Base-by-base conservation (phyloP, 2,888 invertebrate genomes). In the Eristalis intricaria region DNA sequence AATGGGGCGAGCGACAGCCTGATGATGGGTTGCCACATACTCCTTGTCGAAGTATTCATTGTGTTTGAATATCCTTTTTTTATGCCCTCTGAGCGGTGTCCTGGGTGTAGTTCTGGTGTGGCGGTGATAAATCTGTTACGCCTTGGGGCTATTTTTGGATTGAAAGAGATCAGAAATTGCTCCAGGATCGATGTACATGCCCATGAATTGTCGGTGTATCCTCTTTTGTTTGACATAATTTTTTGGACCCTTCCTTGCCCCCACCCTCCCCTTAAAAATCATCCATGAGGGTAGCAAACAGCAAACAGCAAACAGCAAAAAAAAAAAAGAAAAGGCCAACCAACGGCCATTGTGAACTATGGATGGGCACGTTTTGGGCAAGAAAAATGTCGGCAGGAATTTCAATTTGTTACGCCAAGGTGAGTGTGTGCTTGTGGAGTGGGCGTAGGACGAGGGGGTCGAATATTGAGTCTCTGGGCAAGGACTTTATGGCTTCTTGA, bases 101-200 rank as follows among this genome's bases (percentile, higher is more conserved):
- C 61, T 40, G 61, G 56, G 71, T 60, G 74, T 70, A 64, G 69
- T 74, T 56, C 65, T 15, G 65, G 61, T 74, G 83, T 74, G 83
- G 78, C 58, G 68, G 71, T 70, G 79, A 79, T 84, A 84, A 75
- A 80, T 80, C 73, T 79, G 80, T 84, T 66, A 71, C 66, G 35
- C 50, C 22, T 70, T 35, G 23, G 64, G 43, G 63, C 50, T 68
- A 65, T 71, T 79, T 74, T 43, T 26, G 58, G 84, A 79, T 84
- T 79, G 66, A 75, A 71, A 23, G 32, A 50, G 32, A 80, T 76
- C 75, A 84, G 75, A 70, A 65, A 75, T 61, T 65, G 74, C 65
- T 40, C 32, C 50, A n/a, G 50, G 58, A 71, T 43, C 38, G 68
- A 69, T 68, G 60, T 74, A 60, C 35, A 15, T 29, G 50, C 50